Evolutionary conservation across 1,140 invertebrate genomes (phyloP), one percentile per base, ranked within the genome.

Genomic region (Potamilus streckersoni): DNA sequence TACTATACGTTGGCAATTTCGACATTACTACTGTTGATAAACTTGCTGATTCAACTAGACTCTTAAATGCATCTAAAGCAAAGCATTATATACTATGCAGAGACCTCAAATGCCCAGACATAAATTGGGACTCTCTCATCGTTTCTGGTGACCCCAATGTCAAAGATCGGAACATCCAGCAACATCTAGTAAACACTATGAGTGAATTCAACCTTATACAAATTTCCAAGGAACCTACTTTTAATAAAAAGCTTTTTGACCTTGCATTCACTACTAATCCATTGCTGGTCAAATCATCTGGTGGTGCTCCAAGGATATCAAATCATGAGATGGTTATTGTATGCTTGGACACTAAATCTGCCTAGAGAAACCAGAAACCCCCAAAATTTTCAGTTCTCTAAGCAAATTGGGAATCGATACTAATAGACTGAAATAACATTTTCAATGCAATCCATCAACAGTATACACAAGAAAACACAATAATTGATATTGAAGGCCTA

Each of bases 161-260:
- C 55, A 57, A 57, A 38, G 68, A 76, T 23, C 23, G 65, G 59
- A 23, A 31, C 60, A 65, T 70, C n/a, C 74, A 31, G 0, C 3
- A 71, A 69, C 55, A 65, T 13, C 67, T 76, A 38, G 57, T 65
- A 6, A 62, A 76, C 58, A 63, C 70, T 16, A 49, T 55, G 19
- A 55, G 6, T 20, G 27, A 23, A 16, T 27, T n/a, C 49, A 58
- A 69, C 55, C 49, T 64, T 16, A 23, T 60, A 27, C 74, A 76
- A 65, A 38, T 76, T 65, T 31, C 70, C 23, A n/a, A 62, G 1
- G 2, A 63, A 70, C 74, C 74, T 27, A 70, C 74, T 20, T 13
- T 67, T 49, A n/a, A 69, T 58, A 59, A n/a, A 5, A 76, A 76
- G 60, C 23, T 76, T 55, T 23, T 76, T n/a, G 74, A 76, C 61